Conservation (phyloP, 2,113 vertebrate species). For the Calypte anna region DNA sequence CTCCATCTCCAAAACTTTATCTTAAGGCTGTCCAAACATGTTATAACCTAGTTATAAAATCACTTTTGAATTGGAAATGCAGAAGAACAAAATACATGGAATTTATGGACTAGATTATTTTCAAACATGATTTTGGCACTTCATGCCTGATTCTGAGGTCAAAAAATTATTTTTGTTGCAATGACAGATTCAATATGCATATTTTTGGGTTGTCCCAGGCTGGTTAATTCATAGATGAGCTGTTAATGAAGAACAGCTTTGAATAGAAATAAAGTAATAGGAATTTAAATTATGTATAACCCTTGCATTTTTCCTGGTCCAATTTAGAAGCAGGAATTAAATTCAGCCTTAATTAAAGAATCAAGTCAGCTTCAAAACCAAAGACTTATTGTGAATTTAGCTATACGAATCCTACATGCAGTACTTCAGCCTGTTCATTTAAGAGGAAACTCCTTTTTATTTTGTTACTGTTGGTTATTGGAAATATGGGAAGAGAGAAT, state of each 20-base stretch:
- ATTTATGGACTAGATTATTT: neutral
- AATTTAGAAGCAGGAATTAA: slow-evolving; percentile 27
- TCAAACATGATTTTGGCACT: neutral
- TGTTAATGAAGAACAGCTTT: slow-evolving; percentile 53
- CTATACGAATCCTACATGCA: neutral
- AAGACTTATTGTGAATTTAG: neutral
- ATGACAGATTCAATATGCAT: slow-evolving; percentile 1
- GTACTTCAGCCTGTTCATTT: neutral
- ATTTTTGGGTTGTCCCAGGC: slow-evolving; percentile 25
- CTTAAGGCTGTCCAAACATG: neutral
- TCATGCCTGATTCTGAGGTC: neutral
- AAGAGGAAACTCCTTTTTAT: neutral
- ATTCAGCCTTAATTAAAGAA: slow-evolving; percentile 34
- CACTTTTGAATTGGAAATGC: neutral
- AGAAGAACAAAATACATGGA: neutral
- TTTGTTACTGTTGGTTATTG: neutral
- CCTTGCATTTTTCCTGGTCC: neutral
- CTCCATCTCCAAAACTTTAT: neutral
- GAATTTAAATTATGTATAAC: slow-evolving; percentile 52
- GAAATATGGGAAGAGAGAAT: neutral
- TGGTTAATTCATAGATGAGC: slow-evolving; percentile 46
- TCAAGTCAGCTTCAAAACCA: neutral
- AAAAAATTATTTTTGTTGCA: slow-evolving; percentile 20
- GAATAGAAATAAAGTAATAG: slow-evolving; percentile 62
- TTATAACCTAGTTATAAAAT: neutral